Evolutionary conservation across 30 jellyfish, hydroid and myxozoan genomes (phyloP), one percentile per base, ranked within the genome.

Genomic region (Hydractinia echinata): DNA sequence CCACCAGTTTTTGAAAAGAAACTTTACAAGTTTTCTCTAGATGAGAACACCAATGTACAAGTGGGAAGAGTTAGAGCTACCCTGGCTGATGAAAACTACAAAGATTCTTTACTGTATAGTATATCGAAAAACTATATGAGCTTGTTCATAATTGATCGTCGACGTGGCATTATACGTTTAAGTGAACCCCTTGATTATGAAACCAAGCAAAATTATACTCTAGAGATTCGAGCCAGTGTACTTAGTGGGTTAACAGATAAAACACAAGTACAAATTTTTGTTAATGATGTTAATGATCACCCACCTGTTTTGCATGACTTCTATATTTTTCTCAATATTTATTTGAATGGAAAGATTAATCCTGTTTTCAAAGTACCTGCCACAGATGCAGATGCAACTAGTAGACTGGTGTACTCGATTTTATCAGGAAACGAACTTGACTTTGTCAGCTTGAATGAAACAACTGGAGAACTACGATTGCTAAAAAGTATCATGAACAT

Each of bases 241-340:
- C 83, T 50, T 68, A 77, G 81, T 14, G 95, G 81, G 6, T 81
- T 73, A 54, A 72, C 72, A 10, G 94, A 85, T 54, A 67, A 88
- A 61, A 80, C 96, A 11, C 76, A 80, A 61, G 91, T 94, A 4
- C 49, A 73, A 68, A 87, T 94, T 49, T 55, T 82, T 15, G 83
- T 94, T 53, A 53, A 10, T 8, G 99, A 94, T 76, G 76, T 77
- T 76, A 94, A 94, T 88, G 99, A 94, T 79, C 95, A 94, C 85
- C 77, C 81, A 53, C 99, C 99, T 16, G 54, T 82, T n/a, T 80
- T 94, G 54, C 79, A 77, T 44, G 94, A 92, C 61, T 94, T 94
- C 76, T 92, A 88, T 82, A 87, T 89, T 15, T 94, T 88, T 81
- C 72, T 87, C 48, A 94, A 94, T 71, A 86, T 60, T 74, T 30